These are phyloP conservation scores for Conus ventricosus DNA, from an alignment of 1,140 invertebrate species.

Conservation along the genomic window DNA sequence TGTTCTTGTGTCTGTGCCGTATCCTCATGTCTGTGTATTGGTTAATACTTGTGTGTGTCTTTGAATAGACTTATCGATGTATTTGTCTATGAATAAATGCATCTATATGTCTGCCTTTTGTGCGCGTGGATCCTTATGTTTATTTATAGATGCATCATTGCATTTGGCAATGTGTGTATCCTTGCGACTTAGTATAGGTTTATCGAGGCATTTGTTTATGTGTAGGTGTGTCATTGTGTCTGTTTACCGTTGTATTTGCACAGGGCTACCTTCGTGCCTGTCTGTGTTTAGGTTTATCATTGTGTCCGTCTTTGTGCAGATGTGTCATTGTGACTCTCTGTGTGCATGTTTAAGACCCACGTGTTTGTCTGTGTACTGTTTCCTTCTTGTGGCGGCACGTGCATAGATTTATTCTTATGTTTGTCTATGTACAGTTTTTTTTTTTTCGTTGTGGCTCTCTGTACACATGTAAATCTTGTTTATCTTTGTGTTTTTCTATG, in stretches of 20 bases:
- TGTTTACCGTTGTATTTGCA: neutral
- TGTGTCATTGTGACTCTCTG: neutral
- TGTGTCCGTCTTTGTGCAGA: conserved; percentile 1
- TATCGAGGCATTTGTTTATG: too few species aligned
- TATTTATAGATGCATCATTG: neutral
- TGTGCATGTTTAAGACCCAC: neutral
- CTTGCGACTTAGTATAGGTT: neutral
- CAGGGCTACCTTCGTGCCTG: neutral
- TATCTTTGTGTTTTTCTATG: neutral
- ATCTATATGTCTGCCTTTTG: neutral
- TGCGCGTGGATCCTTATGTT: neutral
- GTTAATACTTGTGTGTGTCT: too few species aligned
- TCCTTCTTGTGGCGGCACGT: neutral
- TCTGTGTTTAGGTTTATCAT: neutral
- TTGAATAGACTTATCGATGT: neutral
- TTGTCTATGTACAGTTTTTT: neutral
- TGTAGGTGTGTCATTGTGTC: too few species aligned
- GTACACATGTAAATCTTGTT: too few species aligned
- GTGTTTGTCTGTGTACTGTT: too few species aligned
- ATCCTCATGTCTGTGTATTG: too few species aligned
- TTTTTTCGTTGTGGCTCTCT: neutral
- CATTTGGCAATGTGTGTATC: too few species aligned
- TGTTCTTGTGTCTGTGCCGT: too few species aligned
- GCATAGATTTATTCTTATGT: neutral
- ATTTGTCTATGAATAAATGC: neutral